Percentiles rank a stretch among this genome's conserved stretches.
Evolutionary conservation across 2,113 vertebrate genomes (phyloP).

Genomic region (Narcine bancroftii): DNA sequence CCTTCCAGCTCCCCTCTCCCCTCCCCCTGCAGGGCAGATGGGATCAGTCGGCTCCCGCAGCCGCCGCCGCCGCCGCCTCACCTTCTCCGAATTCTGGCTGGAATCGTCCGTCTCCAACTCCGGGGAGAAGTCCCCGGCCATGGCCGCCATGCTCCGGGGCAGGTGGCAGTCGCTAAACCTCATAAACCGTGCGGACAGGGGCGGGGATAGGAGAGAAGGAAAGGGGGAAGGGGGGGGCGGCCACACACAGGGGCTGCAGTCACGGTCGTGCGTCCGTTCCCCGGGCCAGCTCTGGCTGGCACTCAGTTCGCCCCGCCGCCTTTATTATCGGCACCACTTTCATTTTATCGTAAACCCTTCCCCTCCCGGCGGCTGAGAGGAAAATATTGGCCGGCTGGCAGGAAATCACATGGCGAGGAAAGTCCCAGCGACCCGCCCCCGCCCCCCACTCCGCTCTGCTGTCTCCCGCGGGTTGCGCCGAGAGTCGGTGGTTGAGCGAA

Average conservation of each 20-base stretch:
- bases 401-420: conserved; percentile 4
- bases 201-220: background rate
- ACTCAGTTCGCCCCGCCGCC: background rate
- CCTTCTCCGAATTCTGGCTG: conserved; percentile 41
- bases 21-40: background rate
- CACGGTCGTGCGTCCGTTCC: no score
- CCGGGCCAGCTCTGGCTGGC: background rate
- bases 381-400: background rate
- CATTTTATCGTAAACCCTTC: background rate
- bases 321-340: background rate
- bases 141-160: conserved; percentile 35
- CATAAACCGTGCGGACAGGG: background rate
- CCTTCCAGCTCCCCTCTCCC: background rate
- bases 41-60: no score
- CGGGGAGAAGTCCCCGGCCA: conserved; percentile 44
- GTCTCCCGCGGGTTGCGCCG: background rate
- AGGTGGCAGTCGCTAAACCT: background rate
- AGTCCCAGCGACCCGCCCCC: background rate
- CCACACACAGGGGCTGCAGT: background rate
- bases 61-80: no score
- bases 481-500: no score
- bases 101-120: background rate
- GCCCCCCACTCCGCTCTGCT: background rate
- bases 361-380: background rate
- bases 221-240: background rate